Evolutionary conservation across 2,113 vertebrate genomes (phyloP), one percentile per base, ranked within the genome.

Genomic region (Amazona vittata): DNA sequence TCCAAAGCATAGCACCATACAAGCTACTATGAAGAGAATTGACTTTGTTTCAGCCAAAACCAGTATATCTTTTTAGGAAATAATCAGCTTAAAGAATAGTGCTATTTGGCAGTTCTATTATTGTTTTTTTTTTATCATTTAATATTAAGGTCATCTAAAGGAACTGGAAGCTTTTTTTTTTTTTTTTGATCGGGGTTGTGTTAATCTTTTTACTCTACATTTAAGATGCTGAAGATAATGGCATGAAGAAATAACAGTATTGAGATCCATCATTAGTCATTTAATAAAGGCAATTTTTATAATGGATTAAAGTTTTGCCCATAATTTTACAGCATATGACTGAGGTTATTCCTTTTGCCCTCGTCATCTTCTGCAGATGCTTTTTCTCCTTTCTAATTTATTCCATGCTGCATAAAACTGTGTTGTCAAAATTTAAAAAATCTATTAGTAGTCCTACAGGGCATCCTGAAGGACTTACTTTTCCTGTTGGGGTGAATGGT

Each of bases 121-220:
- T 12, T 3, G 1, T 4, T 3, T 1, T 22, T 15, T 60, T 47
- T 62, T 79, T 83, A n/a, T 5, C 2, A 29, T 69, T 57, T 12
- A 19, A 35, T 67, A 25, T 39, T 81, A 62, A 75, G 29, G 20
- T 78, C 18, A 70, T 8, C 7, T 65, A 35, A 53, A 78, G 37
- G 16, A 89, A 63, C 12, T 35, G 26, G 22, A 82, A 57, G 21
- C 21, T 1, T 5, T 0, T 20, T 0, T 37, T 37, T 37, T 37
- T 37, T 19, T 35, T 78, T 84, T 84, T 8, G 5, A 52, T 87
- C 46, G 44, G 41, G 55, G 33, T 60, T 60, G 39, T 21, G 91
- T 82, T 85, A 41, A 65, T 74, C 8, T 77, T 92, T 46, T 84
- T 49, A 74, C 3, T 77, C 2, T 55, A 7, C 6, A 7, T 75